A percentile compares a stretch with the other conserved stretches of the same genome.
phyloP scores from a whole-genome alignment of 2,113 vertebrate genomes.

The Gymnorhina tibicen region DNA sequence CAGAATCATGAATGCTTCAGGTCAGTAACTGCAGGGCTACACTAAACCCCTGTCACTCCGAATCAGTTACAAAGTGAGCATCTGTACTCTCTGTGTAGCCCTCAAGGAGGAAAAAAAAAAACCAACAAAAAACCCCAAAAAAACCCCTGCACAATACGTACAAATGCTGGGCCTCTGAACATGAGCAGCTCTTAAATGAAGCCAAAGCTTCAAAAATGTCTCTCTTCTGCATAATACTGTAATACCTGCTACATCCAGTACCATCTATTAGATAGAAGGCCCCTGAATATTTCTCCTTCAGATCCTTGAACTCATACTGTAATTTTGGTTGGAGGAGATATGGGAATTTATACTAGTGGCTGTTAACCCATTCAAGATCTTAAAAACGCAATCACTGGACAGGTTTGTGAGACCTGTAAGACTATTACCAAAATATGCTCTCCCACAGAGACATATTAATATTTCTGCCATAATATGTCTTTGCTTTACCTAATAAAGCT shows the following conservation, averaged over 20 bases:
- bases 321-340: background rate
- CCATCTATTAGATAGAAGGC: background rate
- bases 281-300: background rate
- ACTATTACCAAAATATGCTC: background rate
- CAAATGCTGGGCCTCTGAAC: background rate
- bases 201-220: background rate
- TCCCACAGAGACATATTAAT: background rate
- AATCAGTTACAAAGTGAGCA: slow-evolving; percentile 65
- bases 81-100: background rate
- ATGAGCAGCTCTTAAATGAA: background rate
- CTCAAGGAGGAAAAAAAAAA: background rate
- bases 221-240: background rate
- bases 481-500: background rate
- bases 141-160: background rate
- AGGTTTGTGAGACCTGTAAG: background rate
- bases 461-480: background rate
- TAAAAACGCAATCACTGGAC: background rate
- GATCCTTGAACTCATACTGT: background rate
- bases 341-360: background rate
- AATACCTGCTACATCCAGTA: background rate
- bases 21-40: slow-evolving; percentile 66
- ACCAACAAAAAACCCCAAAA: too few species aligned
- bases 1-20: slow-evolving; percentile 62
- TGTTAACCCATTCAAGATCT: background rate
- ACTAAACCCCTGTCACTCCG: slow-evolving; percentile 68